Conservation (phyloP, 2,888 invertebrate species). For the Helobdella robusta region DNA sequence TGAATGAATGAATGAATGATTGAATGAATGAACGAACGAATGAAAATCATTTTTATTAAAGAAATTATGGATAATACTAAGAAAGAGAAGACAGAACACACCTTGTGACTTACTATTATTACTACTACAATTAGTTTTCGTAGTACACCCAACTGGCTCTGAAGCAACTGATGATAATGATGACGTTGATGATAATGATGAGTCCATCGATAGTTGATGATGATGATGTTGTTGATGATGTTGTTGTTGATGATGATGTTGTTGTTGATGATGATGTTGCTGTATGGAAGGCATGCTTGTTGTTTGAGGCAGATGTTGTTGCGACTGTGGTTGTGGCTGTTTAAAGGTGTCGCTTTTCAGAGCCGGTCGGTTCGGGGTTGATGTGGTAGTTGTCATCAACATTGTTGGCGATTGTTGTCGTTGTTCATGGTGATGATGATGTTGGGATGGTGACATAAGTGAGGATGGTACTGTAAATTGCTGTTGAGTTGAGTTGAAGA, state of each 20-base stretch:
- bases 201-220: not conserved
- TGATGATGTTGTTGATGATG: not conserved
- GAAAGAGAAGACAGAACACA: not conserved
- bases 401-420: not conserved
- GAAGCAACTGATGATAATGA: constrained; percentile 11
- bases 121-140: not conserved
- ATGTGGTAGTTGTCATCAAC: constrained; percentile 6
- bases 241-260: not conserved
- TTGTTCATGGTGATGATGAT: not conserved
- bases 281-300: not conserved
- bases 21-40: not conserved
- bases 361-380: not conserved
- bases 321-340: too few species aligned
- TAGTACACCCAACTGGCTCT: not conserved
- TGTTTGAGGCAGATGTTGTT: too few species aligned
- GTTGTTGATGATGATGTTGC: constrained; percentile 1
- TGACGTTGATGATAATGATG: not conserved
- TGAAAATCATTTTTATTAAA: not conserved
- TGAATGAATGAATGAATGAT: not conserved
- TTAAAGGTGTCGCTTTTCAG: constrained; percentile 10
- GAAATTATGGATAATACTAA: not conserved
- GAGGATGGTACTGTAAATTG: too few species aligned
- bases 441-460: too few species aligned
- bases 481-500: too few species aligned
- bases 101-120: not conserved